Percentiles rank a stretch among this genome's conserved stretches.
phyloP scores from a whole-genome alignment of 2,888 invertebrate genomes.

The Heliothis peltigera region DNA sequence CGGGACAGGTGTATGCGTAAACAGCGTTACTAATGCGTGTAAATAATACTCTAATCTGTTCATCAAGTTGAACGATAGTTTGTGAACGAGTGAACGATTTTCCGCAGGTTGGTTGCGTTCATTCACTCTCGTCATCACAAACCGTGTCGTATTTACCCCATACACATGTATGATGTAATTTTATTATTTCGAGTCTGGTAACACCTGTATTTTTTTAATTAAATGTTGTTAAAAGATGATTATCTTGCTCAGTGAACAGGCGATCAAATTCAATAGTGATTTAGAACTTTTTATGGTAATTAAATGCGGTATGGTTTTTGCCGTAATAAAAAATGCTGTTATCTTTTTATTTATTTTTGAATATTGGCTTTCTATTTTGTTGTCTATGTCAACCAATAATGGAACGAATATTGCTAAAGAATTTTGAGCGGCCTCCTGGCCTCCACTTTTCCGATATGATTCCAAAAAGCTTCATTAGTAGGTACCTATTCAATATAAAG shows the following conservation, averaged over 20 bases:
- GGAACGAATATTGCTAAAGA: no score
- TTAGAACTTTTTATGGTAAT: neutral
- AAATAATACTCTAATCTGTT: constrained; percentile 75
- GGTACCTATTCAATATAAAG: no score
- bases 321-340: no score
- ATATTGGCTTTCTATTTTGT: no score
- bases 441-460: no score
- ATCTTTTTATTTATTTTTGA: no score
- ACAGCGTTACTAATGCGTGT: constrained; percentile 73
- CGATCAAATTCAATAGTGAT: constrained; percentile 2
- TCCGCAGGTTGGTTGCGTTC: constrained; percentile 77
- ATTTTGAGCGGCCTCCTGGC: no score
- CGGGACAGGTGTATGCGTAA: constrained; percentile 59
- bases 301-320: no score
- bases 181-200: constrained; percentile 22
- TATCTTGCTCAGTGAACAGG: constrained; percentile 25
- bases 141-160: constrained; percentile 64
- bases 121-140: constrained; percentile 63
- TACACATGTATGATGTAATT: constrained; percentile 13
- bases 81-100: constrained; percentile 77
- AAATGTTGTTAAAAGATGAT: constrained; percentile 8
- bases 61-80: constrained; percentile 73
- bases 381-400: no score
- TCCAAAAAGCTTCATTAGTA: no score
- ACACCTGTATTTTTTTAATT: constrained; percentile 22